Base-by-base conservation (phyloP, 2,888 invertebrate species). In the Tetranychus truncatus region DNA sequence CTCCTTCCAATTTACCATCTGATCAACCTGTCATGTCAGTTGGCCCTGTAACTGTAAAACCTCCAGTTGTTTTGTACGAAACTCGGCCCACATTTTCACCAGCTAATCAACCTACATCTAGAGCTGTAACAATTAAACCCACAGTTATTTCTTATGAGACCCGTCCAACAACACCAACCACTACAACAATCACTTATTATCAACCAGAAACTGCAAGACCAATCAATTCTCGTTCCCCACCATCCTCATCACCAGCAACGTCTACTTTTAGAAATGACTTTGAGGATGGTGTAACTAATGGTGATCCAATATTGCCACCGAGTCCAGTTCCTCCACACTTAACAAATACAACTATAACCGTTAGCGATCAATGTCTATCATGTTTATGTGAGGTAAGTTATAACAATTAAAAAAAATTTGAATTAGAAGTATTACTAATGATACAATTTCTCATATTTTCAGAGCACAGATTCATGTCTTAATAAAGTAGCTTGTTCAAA, bases 331-430 rank as follows among this genome's bases (percentile, higher is more conserved):
- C 69, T 21, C 69, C 20, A 4, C 69, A 20, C 11, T 4, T 20
- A 69, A 24, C 69, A 5, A 69, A 69, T 4, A 24, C 20, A 69
- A 69, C 69, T 11, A 20, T 69, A 24, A 69, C 69, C 5, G 21
- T 69, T 69, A 69, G 69, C 69, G 69, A 69, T 69, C 69, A 69
- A 9, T 69, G 69, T 24, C 34, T 69, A 9, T 24, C 9, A 21
- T 69, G 69, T 21, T 69, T 69, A 24, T 69, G 69, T 21, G 69
- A 69, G 69, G 69, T 69, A 69, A 69, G 9, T 20, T 20, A 69
- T 11, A 69, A 24, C 5, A 24, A n/a, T 69, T 24, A 7, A 8
- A 0, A 5, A 69, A 24, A 24, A 20, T 1, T 11, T 21, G 3
- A 69, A 21, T 20, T 69, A 11, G 34, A 11, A 11, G 11, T 11